A percentile compares a stretch with the other conserved stretches of the same genome.
These are phyloP conservation scores for Sepiola atlantica DNA, from an alignment of 2,888 invertebrate species.

Conservation along the genomic window DNA sequence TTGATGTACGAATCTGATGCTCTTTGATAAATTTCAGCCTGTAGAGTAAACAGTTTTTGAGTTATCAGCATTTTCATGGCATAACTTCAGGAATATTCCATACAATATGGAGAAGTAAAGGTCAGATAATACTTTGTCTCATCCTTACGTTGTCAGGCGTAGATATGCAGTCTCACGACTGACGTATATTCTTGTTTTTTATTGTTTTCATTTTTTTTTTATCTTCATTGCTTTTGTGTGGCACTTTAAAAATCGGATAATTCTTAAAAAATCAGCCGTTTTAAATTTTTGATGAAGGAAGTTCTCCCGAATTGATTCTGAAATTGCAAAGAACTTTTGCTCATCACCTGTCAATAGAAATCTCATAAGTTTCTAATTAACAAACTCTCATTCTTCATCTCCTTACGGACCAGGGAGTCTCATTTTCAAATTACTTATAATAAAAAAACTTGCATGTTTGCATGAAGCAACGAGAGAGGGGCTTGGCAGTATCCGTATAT, in stretches of 20 bases:
- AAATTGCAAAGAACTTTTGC: background rate
- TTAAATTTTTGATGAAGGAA: background rate
- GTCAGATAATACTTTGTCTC: too few relatives aligned
- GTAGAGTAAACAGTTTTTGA: too few relatives aligned
- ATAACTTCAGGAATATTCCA: too few relatives aligned
- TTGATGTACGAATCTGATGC: too few relatives aligned
- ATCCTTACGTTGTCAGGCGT: too few relatives aligned
- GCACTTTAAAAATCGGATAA: background rate
- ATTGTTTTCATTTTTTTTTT: too few relatives aligned
- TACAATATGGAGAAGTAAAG: too few relatives aligned
- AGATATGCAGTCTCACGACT: too few relatives aligned
- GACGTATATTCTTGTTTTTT: background rate
- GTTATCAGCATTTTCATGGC: too few relatives aligned
- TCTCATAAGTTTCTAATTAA: background rate
- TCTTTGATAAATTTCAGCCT: too few relatives aligned
- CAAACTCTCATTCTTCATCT: constrained; percentile 12
- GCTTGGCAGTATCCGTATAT: background rate
- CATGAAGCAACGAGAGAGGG: background rate
- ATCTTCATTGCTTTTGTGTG: background rate
- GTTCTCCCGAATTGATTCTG: background rate
- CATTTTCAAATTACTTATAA: background rate
- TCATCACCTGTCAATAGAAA: background rate
- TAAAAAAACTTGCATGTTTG: background rate
- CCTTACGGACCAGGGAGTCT: background rate
- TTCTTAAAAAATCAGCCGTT: background rate